A percentile compares a stretch with the other conserved stretches of the same genome.
Evolutionary conservation across 1,140 invertebrate species (phyloP).

Genomic region (Frieseomelitta varia): DNA sequence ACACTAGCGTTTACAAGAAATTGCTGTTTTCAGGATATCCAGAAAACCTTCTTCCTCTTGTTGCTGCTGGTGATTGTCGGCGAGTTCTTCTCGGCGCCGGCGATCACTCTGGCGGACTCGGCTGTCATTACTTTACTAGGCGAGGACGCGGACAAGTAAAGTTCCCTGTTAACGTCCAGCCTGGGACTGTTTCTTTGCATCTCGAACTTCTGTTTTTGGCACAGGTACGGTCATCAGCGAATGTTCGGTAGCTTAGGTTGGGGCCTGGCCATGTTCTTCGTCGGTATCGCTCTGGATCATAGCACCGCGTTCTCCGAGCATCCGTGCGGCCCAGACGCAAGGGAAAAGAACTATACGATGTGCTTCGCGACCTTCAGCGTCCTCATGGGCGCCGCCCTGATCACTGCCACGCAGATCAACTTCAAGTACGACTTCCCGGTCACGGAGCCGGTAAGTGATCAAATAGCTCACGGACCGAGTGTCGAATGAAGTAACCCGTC

Average conservation of each 20-base stretch:
- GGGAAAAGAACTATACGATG: constrained; percentile 98
- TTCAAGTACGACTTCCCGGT: constrained; percentile 87
- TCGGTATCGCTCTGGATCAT: constrained; percentile 98
- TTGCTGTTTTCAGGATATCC: constrained; percentile 88
- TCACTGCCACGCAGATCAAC: constrained; percentile 94
- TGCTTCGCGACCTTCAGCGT: constrained; percentile 99
- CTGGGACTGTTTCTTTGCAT: too few species aligned
- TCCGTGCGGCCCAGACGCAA: constrained; percentile 93
- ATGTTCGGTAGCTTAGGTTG: constrained; percentile 99
- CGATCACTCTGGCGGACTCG: constrained; percentile 97
- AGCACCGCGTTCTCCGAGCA: constrained; percentile 94
- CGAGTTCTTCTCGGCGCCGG: constrained; percentile 98
- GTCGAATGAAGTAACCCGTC: neutral
- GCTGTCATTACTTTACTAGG: constrained; percentile 95
- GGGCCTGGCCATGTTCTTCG: constrained; percentile 99
- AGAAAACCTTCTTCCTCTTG: constrained; percentile 97
- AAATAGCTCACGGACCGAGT: neutral
- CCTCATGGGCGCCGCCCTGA: constrained; percentile 96
- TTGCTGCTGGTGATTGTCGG: constrained; percentile 96
- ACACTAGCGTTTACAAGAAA: neutral
- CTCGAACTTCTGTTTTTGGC: neutral
- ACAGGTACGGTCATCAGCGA: constrained; percentile 95
- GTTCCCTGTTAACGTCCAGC: neutral
- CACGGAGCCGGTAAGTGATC: constrained; percentile 71
- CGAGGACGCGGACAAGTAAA: constrained; percentile 92